Percentiles rank a stretch among this genome's conserved stretches.
Conservation (phyloP, 2,888 invertebrate genomes). For the Chalcis sispes region DNA sequence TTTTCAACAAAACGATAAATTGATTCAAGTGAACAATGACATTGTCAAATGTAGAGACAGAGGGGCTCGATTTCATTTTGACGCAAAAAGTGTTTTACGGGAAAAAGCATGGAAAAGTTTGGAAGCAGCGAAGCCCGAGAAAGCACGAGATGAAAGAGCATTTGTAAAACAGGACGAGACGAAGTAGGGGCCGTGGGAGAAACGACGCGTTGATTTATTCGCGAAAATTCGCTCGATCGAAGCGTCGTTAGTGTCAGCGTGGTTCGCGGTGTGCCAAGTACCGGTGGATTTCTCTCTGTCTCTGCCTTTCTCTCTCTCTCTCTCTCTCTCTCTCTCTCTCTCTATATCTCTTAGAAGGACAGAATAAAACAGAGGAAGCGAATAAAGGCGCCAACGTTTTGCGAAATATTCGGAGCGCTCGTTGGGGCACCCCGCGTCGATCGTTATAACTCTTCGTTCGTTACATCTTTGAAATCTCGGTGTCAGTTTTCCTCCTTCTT, state of each 20-base stretch:
- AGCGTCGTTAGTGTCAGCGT: constrained; percentile 62
- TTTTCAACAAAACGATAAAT: too few relatives aligned
- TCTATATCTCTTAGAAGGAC: neutral
- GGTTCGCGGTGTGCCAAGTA: constrained; percentile 13
- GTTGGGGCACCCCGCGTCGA: too few relatives aligned
- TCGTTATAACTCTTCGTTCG: too few relatives aligned
- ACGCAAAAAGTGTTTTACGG: constrained; percentile 7
- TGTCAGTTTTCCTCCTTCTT: neutral
- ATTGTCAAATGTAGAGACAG: constrained; percentile 36
- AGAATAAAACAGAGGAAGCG: too few relatives aligned
- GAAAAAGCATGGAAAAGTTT: neutral
- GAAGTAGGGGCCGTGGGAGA: neutral
- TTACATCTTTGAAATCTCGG: neutral
- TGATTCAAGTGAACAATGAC: constrained; percentile 29
- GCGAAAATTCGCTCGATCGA: constrained; percentile 52
- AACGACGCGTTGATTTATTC: constrained; percentile 59
- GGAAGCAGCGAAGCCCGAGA: neutral
- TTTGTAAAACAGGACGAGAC: constrained; percentile 19
- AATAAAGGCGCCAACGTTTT: too few relatives aligned
- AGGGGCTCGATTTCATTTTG: neutral
- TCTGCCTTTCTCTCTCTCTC: too few relatives aligned
- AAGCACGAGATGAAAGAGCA: constrained; percentile 6
- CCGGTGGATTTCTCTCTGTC: constrained; percentile 21
- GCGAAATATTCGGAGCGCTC: too few relatives aligned
- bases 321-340: neutral